Evolutionary conservation across 2,797 vertebrate genomes (phyloP), one percentile per base, ranked within the genome.

Genomic region (Bothrops alternatus): DNA sequence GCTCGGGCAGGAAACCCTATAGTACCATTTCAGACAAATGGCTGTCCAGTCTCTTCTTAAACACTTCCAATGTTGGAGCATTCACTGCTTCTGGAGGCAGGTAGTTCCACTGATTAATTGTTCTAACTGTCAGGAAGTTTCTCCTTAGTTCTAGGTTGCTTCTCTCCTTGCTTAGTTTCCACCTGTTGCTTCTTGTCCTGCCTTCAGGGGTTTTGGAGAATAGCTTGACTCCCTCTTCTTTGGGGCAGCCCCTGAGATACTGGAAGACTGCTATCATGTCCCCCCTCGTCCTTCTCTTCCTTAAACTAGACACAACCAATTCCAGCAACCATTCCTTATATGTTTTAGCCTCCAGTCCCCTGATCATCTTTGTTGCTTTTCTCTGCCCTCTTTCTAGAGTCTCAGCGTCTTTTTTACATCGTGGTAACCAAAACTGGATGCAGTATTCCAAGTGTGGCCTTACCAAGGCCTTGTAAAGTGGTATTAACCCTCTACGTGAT

Each of bases 221-320:
- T 65, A 53, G 50, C 1, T 53, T 10, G 10, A 53, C 50, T 2
- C 50, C 50, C 63, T 65, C 63, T 65, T 65, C 63, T n/a, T 3
- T 63, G 61, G 0, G 26, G 61, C 26, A 63, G 3, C 26, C 61
- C 61, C 63, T n/a, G 1, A 65, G 1, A 65, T 0, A 14, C 1
- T n/a, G 4, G 28, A n/a, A n/a, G 0, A 14, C 0, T n/a, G 28
- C 28, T 65, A 0, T 65, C 12, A 1, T 65, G 12, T 6, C 28
- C 2, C 4, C 63, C 12, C 28, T 65, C 0, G 28, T n/a, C 28
- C 28, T n/a, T n/a, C 28, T 2, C 1, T 65, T 65, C 28, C 1
- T 5, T 1, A 65, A 2, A n/a, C 12, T 65, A 0, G 63, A 2
- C 28, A n/a, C 2, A 0, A 3, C 61, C 61, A 63, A 13, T 65